Conservation (phyloP, 2,888 invertebrate species). For the Linyphia triangularis region DNA sequence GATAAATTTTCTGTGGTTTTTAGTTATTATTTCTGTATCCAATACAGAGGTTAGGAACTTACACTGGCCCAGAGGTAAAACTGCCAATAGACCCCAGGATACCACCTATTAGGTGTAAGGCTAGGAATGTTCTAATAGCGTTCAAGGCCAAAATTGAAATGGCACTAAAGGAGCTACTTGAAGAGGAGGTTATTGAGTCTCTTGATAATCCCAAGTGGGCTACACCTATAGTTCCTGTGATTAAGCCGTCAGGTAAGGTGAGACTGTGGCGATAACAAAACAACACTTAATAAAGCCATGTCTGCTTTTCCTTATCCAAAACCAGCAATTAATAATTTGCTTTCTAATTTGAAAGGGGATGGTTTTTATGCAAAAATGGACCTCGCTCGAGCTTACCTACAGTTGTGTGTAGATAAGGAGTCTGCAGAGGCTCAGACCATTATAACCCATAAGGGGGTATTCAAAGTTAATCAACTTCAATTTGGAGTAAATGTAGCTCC, state of each 20-base stretch:
- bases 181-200: neutral
- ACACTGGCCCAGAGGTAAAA: no score
- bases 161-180: neutral
- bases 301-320: neutral
- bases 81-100: neutral
- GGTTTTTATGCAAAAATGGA: conserved; percentile 62
- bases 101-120: neutral
- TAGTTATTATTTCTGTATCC: no score
- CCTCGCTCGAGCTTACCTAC: conserved; percentile 32
- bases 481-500: no score
- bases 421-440: conserved; percentile 27
- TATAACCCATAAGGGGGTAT: conserved; percentile 39
- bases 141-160: neutral
- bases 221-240: neutral
- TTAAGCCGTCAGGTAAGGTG: neutral
- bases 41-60: no score
- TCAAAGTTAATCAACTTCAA: neutral
- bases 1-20: no score
- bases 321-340: neutral
- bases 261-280: neutral
- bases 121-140: neutral
- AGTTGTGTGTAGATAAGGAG: conserved; percentile 30
- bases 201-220: neutral
- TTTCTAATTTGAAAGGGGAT: neutral
- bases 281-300: neutral